Evolutionary conservation across 1,140 invertebrate genomes (phyloP).

Genomic region (Octopus sinensis): DNA sequence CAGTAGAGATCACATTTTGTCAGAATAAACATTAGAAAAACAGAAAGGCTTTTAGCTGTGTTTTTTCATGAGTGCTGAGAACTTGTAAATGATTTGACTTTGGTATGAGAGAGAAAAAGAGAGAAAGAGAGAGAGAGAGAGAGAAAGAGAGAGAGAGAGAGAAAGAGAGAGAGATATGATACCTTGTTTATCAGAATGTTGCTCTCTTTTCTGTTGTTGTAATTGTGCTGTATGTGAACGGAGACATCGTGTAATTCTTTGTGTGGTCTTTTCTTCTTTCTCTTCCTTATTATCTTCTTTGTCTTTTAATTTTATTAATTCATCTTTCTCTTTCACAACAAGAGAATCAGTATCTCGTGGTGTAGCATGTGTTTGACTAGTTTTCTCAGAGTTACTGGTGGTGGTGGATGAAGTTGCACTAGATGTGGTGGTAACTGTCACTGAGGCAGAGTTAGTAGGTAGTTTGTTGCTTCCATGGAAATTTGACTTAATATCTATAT

Average conservation of each 20-base stretch:
- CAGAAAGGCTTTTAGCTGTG: too few relatives aligned
- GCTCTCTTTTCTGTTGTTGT: constrained; percentile 35
- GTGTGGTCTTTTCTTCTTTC: constrained; percentile 33
- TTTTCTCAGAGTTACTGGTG: constrained; percentile 17
- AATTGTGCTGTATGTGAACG: constrained; percentile 47
- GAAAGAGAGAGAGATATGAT: constrained; percentile 18
- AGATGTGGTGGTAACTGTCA: not conserved
- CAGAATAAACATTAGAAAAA: not conserved
- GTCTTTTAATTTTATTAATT: constrained; percentile 55
- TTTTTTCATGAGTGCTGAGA: too few relatives aligned
- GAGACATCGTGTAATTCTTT: constrained; percentile 41
- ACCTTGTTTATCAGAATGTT: constrained; percentile 18
- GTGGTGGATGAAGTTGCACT: not conserved
- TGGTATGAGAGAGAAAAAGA: constrained; percentile 13
- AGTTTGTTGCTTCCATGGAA: not conserved
- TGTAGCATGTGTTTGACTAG: not conserved
- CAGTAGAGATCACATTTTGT: not conserved
- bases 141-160: constrained; percentile 23
- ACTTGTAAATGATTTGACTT: too few relatives aligned
- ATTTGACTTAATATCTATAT: too few relatives aligned
- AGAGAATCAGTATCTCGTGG: constrained; percentile 21
- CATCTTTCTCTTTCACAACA: constrained; percentile 30
- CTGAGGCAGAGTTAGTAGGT: not conserved
- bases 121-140: constrained; percentile 23
- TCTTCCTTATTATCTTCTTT: constrained; percentile 58